Evolutionary conservation across 2,113 vertebrate genomes (phyloP).

Genomic region (Gavialis gangeticus): DNA sequence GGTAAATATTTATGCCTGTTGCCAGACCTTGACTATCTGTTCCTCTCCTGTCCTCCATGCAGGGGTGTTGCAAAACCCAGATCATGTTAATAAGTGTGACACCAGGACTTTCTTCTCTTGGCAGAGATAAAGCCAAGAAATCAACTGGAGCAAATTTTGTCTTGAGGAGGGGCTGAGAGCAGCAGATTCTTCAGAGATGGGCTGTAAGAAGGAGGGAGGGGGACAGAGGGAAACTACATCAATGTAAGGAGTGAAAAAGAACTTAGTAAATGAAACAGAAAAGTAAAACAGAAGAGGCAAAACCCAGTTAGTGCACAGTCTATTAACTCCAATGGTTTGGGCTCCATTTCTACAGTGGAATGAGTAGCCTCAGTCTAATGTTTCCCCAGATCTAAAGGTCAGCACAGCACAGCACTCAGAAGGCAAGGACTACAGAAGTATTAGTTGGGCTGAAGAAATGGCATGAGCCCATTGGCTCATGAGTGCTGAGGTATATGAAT

Average conservation of each 20-base stretch:
- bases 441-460: neutral
- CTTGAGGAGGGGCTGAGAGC: neutral
- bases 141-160: neutral
- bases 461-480: neutral
- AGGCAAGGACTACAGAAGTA: neutral
- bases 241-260: neutral
- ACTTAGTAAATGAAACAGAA: neutral
- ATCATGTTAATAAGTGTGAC: rapidly evolving
- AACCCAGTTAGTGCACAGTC: too few species aligned
- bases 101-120: neutral
- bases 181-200: neutral
- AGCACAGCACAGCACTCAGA: neutral
- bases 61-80: neutral
- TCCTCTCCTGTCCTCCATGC: neutral
- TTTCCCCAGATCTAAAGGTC: neutral
- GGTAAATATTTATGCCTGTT: conserved; percentile 1
- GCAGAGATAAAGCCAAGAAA: neutral
- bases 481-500: neutral
- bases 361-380: neutral
- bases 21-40: neutral
- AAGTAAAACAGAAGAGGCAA: too few species aligned
- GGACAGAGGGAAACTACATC: neutral
- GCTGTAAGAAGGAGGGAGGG: neutral
- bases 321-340: neutral
- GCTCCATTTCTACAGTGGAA: neutral